Base-by-base conservation (phyloP, 2,797 vertebrate genomes). In the Myotis planiceps region DNA sequence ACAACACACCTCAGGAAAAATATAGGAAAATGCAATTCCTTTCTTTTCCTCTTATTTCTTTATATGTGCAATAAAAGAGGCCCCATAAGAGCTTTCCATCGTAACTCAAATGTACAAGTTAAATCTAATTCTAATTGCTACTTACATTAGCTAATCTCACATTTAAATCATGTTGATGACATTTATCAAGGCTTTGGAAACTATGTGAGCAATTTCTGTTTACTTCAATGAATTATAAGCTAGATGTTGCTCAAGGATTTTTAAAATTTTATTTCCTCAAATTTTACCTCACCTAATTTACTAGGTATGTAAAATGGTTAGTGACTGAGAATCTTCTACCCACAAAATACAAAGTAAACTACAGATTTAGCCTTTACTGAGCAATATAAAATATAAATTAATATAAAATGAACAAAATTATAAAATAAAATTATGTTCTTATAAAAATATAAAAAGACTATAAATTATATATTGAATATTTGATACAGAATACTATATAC, bases 121-220 rank as follows among this genome's bases (percentile, higher is more conserved):
- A 83, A 94, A 96, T 89, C 93, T 94, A 84, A 94, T 97, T 96
- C 91, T 96, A 94, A 95, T 93, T 80, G 72, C 89, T 80, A 92
- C 74, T 92, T 87, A 66, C 58, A 92, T 94, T 85, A 96, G 93
- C 87, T 97, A 82, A 96, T 88, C 51, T 95, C 82, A 92, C 7
- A 4, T 94, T 95, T 90, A 96, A 95, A 94, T 88, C 66, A 72
- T 45, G 51, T n/a, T 60, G 37, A 92, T 71, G 78, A 75, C n/a
- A 92, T 94, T 94, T 90, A 88, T 82, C 29, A 91, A 95, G 60
- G 23, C 37, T 90, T 88, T 71, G 71, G 78, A 88, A 97, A 96
- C 25, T 93, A 69, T 78, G 85, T 94, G 79, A 88, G 68, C 78
- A 94, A 68, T 93, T 88, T 96, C 49, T 94, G 42, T 93, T 86